Conservation (phyloP, 2,888 invertebrate species). For the Tuta absoluta region DNA sequence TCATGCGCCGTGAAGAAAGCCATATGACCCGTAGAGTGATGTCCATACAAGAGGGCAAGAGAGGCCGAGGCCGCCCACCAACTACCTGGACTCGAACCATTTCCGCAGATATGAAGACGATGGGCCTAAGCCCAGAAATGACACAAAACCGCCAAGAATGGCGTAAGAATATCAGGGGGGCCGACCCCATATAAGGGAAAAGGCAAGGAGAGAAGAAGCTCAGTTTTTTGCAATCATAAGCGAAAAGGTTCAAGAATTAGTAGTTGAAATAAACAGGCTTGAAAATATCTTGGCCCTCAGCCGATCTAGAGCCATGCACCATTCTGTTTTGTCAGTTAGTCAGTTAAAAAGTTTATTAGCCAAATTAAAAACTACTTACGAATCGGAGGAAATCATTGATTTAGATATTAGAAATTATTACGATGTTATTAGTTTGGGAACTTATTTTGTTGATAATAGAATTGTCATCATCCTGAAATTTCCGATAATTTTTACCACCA, state of each 20-base stretch:
- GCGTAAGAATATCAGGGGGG: no score
- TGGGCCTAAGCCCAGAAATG: no score
- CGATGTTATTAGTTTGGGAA: conserved; percentile 31
- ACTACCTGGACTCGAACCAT: no score
- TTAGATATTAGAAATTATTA: conserved; percentile 33
- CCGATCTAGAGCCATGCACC: background rate
- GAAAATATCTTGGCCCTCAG: conserved; percentile 22
- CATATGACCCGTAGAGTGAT: no score
- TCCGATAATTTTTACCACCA: conserved; percentile 24
- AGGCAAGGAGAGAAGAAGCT: no score
- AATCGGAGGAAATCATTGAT: conserved; percentile 23
- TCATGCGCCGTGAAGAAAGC: no score
- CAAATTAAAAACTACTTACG: conserved; percentile 27
- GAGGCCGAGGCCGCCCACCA: no score
- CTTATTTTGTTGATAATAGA: conserved; percentile 28
- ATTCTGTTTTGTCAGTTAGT: conserved; percentile 16
- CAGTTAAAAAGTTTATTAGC: conserved; percentile 20
- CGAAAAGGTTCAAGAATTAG: background rate
- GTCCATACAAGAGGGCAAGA: no score
- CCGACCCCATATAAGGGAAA: no score
- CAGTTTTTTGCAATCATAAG: conserved; percentile 4
- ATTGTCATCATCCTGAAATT: conserved; percentile 31
- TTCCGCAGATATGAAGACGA: no score
- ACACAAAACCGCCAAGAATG: no score
- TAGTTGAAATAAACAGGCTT: conserved; percentile 10